Evolutionary conservation across 23 tunicate species (phyloP).

Genomic region (Botrylloides violaceus): DNA sequence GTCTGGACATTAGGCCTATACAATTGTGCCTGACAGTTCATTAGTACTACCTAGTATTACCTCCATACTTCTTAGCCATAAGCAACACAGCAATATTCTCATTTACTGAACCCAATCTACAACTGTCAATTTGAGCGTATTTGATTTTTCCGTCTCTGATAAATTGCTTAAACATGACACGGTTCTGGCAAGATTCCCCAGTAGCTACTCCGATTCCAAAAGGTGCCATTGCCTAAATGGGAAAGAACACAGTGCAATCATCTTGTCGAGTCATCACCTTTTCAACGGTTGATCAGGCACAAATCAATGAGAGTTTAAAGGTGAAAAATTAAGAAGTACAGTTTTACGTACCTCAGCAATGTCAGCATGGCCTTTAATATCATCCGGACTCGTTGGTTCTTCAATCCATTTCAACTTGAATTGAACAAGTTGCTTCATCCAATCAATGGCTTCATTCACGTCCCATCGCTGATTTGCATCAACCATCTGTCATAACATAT

Average conservation of each 20-base stretch:
- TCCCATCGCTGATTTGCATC: conserved; percentile 99
- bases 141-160: conserved; percentile 51
- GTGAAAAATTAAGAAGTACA: no score
- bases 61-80: conserved; percentile 91
- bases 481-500: conserved; percentile 68
- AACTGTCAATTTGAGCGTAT: conserved; percentile 89
- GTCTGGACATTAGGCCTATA: no score
- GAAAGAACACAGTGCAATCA: no score
- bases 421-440: conserved; percentile 85
- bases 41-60: conserved; percentile 21
- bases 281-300: not conserved
- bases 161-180: conserved; percentile 93
- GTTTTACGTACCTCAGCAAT: conserved; percentile 90
- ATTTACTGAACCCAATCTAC: conserved; percentile 92
- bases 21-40: no score
- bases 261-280: no score
- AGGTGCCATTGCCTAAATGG: conserved; percentile 78
- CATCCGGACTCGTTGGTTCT: conserved; percentile 97
- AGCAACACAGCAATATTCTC: conserved; percentile 93
- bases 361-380: conserved; percentile 85
- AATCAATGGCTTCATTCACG: conserved; percentile 89
- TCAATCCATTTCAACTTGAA: conserved; percentile 94
- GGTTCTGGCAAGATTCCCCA: conserved; percentile 95
- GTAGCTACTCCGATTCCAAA: conserved; percentile 92
- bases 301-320: no score